Evolutionary conservation across 1,140 invertebrate species (phyloP), one percentile per base, ranked within the genome.

Genomic region (Diplogasteroides magnus): DNA sequence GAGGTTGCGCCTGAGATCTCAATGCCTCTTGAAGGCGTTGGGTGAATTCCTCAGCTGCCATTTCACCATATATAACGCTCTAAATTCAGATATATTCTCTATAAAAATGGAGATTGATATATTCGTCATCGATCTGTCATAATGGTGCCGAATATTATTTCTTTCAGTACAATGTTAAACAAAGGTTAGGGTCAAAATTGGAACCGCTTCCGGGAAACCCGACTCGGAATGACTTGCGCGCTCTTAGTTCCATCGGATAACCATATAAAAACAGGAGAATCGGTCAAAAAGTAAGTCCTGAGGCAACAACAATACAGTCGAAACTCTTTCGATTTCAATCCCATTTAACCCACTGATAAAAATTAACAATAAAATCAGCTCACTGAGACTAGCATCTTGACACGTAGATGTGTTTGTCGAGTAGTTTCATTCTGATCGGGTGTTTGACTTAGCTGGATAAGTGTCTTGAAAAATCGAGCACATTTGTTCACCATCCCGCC

Each of bases 381-480:
- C 55, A 67, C 69, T 26, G 25, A 31, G 19, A 72, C 61, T n/a
- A 72, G 28, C 2, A 55, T 25, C 2, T 56, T 61, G 11, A 72
- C 70, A 29, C 61, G 27, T 2, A 2, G n/a, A 15, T 64, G 29
- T 31, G 19, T 72, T 63, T 15, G 65, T 28, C 60, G 58, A 37
- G 65, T 56, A n/a, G 37, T 28, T 26, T 67, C 55, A 29, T 64
- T 48, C 15, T 61, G 57, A 23, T 68, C 56, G 11, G 32, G 64
- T 19, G 15, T 37, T 56, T 29, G n/a, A 1, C 64, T 61, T 31
- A 72, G 26, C 32, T 58, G 61, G 14, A 72, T 62, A 13, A 72
- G 48, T 19, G 70, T 72, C 59, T 67, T 67, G 57, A 72, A 67
- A 29, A 72, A 72, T 29, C 70, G 64, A 1, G 62, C 61, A 26